phyloP scores from a whole-genome alignment of 2,113 vertebrate species.

The Hipposideros armiger region DNA sequence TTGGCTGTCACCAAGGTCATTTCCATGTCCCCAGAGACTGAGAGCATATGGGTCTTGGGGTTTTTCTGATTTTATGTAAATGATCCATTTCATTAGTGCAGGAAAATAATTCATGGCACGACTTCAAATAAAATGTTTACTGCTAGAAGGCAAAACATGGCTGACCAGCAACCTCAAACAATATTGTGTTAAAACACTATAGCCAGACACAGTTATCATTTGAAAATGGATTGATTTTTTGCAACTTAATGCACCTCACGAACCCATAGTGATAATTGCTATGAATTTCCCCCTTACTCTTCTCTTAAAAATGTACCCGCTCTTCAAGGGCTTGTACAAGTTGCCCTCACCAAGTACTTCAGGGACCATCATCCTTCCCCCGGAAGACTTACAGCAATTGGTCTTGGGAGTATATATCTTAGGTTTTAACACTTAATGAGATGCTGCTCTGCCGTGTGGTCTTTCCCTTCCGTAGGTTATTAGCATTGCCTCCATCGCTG shows the following conservation, averaged over 20 bases:
- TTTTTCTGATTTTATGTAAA: conserved; percentile 82
- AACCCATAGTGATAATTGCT: not conserved
- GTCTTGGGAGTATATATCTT: not conserved
- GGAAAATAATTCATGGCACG: conserved; percentile 79
- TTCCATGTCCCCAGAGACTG: conserved; percentile 32
- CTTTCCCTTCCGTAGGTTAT: not conserved
- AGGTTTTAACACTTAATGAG: not conserved
- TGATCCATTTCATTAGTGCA: conserved; percentile 84
- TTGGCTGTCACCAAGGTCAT: conserved; percentile 52
- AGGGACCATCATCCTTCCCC: fast-evolving
- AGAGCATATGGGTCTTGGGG: conserved; percentile 69
- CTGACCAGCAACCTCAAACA: not conserved
- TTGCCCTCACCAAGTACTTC: not conserved
- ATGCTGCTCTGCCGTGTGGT: not conserved
- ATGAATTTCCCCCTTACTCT: not conserved
- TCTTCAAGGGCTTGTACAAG: not conserved
- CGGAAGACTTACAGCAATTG: not conserved
- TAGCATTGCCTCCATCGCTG: not conserved
- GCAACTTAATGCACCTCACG: not conserved
- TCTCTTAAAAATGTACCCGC: not conserved
- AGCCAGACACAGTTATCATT: no score
- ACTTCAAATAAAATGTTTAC: conserved; percentile 78
- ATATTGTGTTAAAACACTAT: not conserved
- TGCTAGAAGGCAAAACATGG: conserved; percentile 77
- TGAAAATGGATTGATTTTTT: not conserved